Conservation (phyloP, 2,888 invertebrate species). For the Tenthredo notha region DNA sequence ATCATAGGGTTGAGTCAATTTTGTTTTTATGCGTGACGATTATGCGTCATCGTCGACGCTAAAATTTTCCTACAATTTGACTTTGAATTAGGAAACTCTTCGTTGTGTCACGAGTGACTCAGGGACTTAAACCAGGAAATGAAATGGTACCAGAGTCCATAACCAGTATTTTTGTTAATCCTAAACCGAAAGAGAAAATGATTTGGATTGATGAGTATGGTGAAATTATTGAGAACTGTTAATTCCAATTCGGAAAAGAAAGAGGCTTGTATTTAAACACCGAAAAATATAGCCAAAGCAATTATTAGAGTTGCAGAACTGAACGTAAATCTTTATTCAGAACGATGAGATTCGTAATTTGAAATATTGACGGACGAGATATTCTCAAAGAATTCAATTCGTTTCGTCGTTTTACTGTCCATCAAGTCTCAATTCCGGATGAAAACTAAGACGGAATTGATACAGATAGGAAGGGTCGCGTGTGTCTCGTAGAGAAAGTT, state of each 20-base stretch:
- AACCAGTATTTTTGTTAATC: background rate
- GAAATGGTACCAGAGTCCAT: background rate
- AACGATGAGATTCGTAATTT: background rate
- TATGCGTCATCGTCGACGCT: background rate
- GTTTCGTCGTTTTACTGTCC: background rate
- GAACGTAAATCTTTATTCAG: background rate
- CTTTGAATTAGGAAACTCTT: conserved; percentile 9
- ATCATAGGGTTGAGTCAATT: background rate
- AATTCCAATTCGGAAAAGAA: background rate
- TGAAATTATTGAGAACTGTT: background rate
- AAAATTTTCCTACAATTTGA: background rate
- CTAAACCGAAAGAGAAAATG: background rate
- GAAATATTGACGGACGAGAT: background rate
- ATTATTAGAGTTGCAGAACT: background rate
- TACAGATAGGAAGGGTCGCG: too few species aligned
- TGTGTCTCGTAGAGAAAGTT: conserved; percentile 9
- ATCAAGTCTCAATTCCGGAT: conserved; percentile 4
- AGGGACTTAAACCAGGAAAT: background rate
- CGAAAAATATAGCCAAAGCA: background rate
- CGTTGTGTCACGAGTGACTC: background rate
- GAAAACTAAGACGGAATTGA: too few species aligned
- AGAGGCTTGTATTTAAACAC: background rate
- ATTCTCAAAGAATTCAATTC: conserved; percentile 7
- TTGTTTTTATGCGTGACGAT: background rate
- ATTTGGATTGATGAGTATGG: background rate